Conservation (phyloP, 2,888 invertebrate species). For the Latrodectus hesperus region DNA sequence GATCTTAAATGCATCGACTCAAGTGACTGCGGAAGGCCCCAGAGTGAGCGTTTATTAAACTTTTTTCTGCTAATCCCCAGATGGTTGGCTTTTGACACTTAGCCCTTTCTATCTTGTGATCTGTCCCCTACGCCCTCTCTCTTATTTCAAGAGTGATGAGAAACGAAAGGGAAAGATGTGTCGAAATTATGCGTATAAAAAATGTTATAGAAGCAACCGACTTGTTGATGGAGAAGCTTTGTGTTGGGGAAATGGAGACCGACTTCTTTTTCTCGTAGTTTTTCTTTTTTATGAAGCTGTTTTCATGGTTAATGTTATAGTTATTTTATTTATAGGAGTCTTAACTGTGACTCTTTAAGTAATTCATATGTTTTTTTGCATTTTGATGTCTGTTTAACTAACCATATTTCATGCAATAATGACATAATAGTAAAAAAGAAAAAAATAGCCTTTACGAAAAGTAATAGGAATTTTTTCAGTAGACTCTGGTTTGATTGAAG, state of each 20-base stretch:
- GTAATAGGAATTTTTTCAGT: no score
- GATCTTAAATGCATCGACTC: constrained; percentile 7
- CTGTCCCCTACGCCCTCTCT: constrained; percentile 2
- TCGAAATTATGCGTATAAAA: constrained; percentile 27
- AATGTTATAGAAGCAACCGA: neutral
- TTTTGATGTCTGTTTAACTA: no score
- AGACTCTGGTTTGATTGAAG: no score
- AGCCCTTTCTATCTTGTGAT: constrained; percentile 49
- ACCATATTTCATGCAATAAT: no score
- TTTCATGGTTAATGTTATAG: no score
- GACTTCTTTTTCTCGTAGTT: neutral
- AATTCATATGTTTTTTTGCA: no score
- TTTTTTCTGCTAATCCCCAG: constrained; percentile 52
- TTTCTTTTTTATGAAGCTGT: no score
- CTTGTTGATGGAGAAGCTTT: neutral
- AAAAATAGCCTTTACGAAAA: no score
- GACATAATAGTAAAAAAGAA: no score
- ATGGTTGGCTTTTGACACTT: constrained; percentile 64
- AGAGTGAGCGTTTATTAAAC: constrained; percentile 25
- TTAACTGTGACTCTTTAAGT: no score
- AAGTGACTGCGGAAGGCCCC: constrained; percentile 23
- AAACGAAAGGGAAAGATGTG: constrained; percentile 62
- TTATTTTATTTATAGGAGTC: no score
- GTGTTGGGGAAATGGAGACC: neutral
- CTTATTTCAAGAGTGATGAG: constrained; percentile 49